These are phyloP conservation scores for Chionoecetes opilio DNA, from an alignment of 1,140 invertebrate species.

Conservation along the genomic window DNA sequence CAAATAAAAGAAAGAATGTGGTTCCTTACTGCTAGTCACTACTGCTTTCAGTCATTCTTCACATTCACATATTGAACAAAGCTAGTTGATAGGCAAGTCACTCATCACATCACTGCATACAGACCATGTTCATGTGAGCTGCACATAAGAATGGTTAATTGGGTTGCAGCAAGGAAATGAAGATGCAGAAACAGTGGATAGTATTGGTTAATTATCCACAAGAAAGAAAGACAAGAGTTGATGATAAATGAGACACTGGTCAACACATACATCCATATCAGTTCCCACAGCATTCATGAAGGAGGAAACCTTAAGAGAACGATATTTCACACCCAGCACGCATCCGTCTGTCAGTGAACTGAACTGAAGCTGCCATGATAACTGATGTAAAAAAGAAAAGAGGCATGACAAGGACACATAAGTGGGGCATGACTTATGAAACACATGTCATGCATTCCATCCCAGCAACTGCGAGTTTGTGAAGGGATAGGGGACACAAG, in stretches of 20 bases:
- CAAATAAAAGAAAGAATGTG: neutral
- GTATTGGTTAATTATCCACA: neutral
- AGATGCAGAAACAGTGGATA: neutral
- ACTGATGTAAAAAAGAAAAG: slow-evolving; percentile 55
- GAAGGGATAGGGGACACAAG: slow-evolving; percentile 34
- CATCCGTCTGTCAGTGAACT: neutral
- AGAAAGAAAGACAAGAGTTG: slow-evolving; percentile 37
- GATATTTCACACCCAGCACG: neutral
- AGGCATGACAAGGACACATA: slow-evolving; percentile 68
- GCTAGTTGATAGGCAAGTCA: neutral
- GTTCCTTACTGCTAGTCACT: neutral
- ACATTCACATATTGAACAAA: neutral
- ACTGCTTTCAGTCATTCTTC: neutral
- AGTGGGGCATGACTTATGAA: slow-evolving; percentile 61
- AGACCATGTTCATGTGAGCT: neutral
- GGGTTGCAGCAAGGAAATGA: neutral
- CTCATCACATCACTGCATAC: neutral
- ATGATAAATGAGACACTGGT: slow-evolving; percentile 6
- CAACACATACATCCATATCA: neutral
- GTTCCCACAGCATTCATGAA: neutral
- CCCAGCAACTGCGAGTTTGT: slow-evolving; percentile 44
- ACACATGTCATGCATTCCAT: slow-evolving; percentile 62
- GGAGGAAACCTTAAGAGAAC: slow-evolving; percentile 72
- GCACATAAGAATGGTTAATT: neutral
- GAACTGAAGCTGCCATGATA: slow-evolving; percentile 53